Evolutionary conservation across 37 sponge, comb jelly and placozoan species (phyloP).

Genomic region (Halisarca cf. caerulea): DNA sequence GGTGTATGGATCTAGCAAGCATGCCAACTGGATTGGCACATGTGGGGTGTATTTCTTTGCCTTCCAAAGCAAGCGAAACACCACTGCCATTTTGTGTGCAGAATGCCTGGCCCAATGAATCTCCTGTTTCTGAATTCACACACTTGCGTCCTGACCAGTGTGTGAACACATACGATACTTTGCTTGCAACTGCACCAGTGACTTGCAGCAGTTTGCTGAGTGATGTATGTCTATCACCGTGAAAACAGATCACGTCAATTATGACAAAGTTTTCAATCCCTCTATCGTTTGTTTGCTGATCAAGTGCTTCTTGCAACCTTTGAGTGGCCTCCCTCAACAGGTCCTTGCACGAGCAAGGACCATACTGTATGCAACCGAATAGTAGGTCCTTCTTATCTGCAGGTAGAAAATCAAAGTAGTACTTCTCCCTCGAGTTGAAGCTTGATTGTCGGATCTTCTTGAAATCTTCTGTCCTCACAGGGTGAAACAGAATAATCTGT

Average conservation of each 20-base stretch:
- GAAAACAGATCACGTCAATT: background rate
- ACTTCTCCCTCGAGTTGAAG: background rate
- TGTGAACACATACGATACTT: background rate
- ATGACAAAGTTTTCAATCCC: background rate
- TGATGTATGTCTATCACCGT: background rate
- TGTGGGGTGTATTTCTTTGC: no score
- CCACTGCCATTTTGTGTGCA: no score
- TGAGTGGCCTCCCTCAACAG: no score
- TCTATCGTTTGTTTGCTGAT: background rate
- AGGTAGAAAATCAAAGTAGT: background rate
- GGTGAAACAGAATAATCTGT: background rate
- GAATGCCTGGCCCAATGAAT: no score
- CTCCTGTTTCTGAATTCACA: no score
- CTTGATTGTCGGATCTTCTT: background rate
- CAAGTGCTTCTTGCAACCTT: slow-evolving; percentile 5
- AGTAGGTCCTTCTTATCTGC: background rate
- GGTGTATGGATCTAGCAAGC: no score
- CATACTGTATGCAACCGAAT: background rate
- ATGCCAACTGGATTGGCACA: no score
- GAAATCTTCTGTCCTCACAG: background rate
- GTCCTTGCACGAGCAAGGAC: background rate
- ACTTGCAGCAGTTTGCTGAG: background rate
- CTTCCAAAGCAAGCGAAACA: no score
- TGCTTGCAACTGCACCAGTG: background rate
- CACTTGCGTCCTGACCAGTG: slow-evolving; percentile 4